Conservation (phyloP, 2,113 vertebrate species). For the Rhagologus leucostigma region DNA sequence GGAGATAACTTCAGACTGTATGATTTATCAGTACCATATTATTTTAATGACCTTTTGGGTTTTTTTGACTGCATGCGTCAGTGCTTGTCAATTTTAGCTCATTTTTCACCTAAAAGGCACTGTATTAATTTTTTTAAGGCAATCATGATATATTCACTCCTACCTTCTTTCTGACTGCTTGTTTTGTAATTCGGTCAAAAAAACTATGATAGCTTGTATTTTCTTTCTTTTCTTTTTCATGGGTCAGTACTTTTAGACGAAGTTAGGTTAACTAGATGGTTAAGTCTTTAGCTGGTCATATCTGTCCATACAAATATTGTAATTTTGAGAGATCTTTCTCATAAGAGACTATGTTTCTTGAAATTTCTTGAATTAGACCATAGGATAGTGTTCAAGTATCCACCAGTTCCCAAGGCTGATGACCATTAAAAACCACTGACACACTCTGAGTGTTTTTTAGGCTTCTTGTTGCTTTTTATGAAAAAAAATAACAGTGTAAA, state of each 20-base stretch:
- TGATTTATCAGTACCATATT: background rate
- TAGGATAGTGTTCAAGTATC: background rate
- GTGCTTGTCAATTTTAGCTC: background rate
- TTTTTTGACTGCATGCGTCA: background rate
- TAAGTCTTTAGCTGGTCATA: background rate
- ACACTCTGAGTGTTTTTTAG: background rate
- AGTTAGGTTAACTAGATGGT: background rate
- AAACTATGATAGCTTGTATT: background rate
- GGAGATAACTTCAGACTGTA: background rate
- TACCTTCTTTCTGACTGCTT: background rate
- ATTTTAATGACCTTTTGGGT: background rate
- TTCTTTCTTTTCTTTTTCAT: background rate
- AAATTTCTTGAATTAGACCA: background rate
- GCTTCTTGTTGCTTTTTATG: background rate
- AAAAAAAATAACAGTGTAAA: background rate
- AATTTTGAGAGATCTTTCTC: background rate
- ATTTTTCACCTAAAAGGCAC: slow-evolving; percentile 1
- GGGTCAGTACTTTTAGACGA: background rate
- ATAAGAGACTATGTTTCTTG: background rate
- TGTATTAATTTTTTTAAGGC: background rate
- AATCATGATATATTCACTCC: background rate
- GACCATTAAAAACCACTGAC: background rate
- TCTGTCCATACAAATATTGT: background rate
- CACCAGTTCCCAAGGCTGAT: background rate
- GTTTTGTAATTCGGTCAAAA: background rate